Evolutionary conservation across 1,140 invertebrate genomes (phyloP).

Genomic region (Drosophila nannoptera): DNA sequence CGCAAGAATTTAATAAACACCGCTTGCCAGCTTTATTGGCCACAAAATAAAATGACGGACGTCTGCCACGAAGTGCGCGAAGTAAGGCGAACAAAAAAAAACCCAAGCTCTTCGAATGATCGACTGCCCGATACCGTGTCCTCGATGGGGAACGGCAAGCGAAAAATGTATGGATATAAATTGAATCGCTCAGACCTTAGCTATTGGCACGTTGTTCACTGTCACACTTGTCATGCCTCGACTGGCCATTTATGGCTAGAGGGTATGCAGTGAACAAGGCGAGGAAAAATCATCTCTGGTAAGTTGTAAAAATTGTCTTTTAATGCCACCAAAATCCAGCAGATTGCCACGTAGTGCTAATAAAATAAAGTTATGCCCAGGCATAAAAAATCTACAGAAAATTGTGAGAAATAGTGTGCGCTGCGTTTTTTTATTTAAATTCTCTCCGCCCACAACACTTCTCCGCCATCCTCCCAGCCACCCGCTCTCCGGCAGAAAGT

Average conservation of each 20-base stretch:
- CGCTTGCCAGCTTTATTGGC: constrained; percentile 54
- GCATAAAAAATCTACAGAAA: constrained; percentile 65
- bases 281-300: constrained; percentile 66
- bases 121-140: not conserved
- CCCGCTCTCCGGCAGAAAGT: not conserved
- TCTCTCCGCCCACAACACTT: not conserved
- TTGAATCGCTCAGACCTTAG: not conserved
- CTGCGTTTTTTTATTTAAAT: constrained; percentile 28
- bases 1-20: constrained; percentile 72
- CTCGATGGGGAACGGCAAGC: too few relatives aligned
- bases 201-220: not conserved
- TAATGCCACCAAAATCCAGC: constrained; percentile 77
- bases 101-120: not conserved
- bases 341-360: constrained; percentile 78
- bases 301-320: constrained; percentile 78
- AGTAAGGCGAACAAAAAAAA: constrained; percentile 32
- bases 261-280: constrained; percentile 35
- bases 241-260: not conserved
- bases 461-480: too few relatives aligned
- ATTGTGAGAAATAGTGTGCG: constrained; percentile 65
- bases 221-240: not conserved
- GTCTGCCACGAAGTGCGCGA: constrained; percentile 43
- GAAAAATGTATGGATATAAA: too few relatives aligned
- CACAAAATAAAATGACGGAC: constrained; percentile 53
- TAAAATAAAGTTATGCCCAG: constrained; percentile 74